A percentile compares a stretch with the other conserved stretches of the same genome.
Evolutionary conservation across 2,888 invertebrate genomes (phyloP).

Genomic region (Microctonus aethiopoides): DNA sequence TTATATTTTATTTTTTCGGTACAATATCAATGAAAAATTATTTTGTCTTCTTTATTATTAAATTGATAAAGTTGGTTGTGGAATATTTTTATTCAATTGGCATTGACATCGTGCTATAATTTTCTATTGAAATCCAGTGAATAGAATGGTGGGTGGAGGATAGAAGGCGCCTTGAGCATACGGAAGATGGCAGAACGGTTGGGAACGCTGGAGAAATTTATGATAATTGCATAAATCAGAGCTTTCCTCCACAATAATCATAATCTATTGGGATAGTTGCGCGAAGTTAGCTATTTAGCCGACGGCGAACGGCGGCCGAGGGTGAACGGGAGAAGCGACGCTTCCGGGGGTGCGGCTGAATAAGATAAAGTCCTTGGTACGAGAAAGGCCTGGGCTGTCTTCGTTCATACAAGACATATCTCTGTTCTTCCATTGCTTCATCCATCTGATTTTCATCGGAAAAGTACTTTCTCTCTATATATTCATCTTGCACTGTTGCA

Average conservation of each 20-base stretch:
- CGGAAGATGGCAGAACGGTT: conserved; percentile 53
- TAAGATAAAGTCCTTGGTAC: conserved; percentile 58
- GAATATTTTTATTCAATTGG: conserved; percentile 19
- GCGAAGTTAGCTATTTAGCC: conserved; percentile 66
- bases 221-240: conserved; percentile 67
- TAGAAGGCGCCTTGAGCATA: conserved; percentile 58
- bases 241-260: conserved; percentile 67
- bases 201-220: conserved; percentile 54
- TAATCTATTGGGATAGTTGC: conserved; percentile 67
- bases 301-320: conserved; percentile 54
- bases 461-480: background rate
- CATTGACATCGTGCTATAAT: conserved; percentile 49
- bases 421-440: background rate
- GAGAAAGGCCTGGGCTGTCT: conserved; percentile 18
- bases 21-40: background rate
- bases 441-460: conserved; percentile 8
- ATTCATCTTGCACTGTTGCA: background rate
- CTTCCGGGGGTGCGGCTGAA: conserved; percentile 50
- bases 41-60: background rate
- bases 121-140: conserved; percentile 64
- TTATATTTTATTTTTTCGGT: background rate
- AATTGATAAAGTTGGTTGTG: background rate
- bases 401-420: background rate
- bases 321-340: conserved; percentile 45
- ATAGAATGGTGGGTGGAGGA: conserved; percentile 53